Evolutionary conservation across 2,888 invertebrate genomes (phyloP).

Genomic region (Ormyrus rosae): DNA sequence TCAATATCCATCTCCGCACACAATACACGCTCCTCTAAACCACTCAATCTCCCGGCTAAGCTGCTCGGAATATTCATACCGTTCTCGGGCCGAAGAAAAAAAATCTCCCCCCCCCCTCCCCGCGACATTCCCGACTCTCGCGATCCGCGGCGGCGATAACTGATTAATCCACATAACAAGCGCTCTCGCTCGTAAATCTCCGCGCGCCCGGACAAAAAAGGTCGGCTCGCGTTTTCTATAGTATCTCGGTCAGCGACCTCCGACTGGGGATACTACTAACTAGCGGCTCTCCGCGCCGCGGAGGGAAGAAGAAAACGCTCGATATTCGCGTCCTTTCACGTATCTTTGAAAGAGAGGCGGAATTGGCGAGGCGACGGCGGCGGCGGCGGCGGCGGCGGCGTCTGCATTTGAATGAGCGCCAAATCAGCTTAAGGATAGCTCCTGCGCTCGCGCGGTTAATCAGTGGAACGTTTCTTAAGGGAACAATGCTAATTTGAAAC

Average conservation of each 20-base stretch:
- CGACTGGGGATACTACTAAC: not conserved
- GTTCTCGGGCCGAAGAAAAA: not conserved
- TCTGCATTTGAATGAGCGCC: slow-evolving; percentile 50
- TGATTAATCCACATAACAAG: slow-evolving; percentile 50
- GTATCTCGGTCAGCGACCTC: no score
- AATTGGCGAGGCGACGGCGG: not conserved
- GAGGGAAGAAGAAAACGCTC: slow-evolving; percentile 7
- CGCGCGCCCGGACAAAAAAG: slow-evolving; percentile 17
- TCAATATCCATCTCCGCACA: not conserved
- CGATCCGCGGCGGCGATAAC: slow-evolving; percentile 45
- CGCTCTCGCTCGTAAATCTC: slow-evolving; percentile 39
- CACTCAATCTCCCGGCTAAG: not conserved
- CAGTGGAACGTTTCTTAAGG: slow-evolving; percentile 56
- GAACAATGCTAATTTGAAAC: slow-evolving; percentile 56
- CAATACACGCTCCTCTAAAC: not conserved
- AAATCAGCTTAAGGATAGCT: slow-evolving; percentile 45
- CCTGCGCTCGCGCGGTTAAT: slow-evolving; percentile 53
- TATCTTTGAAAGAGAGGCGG: slow-evolving; percentile 16
- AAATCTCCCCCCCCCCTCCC: not conserved
- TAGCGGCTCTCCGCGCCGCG: slow-evolving; percentile 18
- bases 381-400: not conserved
- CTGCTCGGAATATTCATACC: slow-evolving; percentile 10
- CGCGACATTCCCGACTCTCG: slow-evolving; percentile 2
- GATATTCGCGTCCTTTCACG: slow-evolving; percentile 24
- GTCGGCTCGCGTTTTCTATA: not conserved